Evolutionary conservation across 53 echinoderm and acorn worm genomes (phyloP).

Genomic region (Arbacia lixula): DNA sequence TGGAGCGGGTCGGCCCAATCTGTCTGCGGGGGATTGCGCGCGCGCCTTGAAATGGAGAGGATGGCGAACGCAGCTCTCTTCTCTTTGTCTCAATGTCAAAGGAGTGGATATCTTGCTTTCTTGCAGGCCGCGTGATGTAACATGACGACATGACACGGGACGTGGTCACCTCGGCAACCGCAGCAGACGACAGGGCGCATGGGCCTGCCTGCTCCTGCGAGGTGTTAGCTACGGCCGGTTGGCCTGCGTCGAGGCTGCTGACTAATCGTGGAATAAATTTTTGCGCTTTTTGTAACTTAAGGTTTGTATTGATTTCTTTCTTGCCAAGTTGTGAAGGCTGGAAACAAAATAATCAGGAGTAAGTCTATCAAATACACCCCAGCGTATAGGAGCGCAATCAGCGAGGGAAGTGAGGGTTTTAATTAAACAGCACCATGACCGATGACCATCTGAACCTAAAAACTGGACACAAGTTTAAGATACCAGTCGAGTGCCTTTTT

Average conservation of each 20-base stretch:
- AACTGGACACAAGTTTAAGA: neutral
- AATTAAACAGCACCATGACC: constrained; percentile 16
- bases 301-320: constrained; percentile 32
- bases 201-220: neutral
- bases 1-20: constrained; percentile 20
- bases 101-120: constrained; percentile 39
- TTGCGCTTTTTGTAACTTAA: constrained; percentile 39
- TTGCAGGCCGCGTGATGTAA: constrained; percentile 54
- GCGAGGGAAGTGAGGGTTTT: no score
- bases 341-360: constrained; percentile 13
- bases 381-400: no score
- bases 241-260: constrained; percentile 2
- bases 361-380: no score
- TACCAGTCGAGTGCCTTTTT: constrained; percentile 35
- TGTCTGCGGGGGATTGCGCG: constrained; percentile 29
- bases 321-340: constrained; percentile 8
- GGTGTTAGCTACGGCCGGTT: neutral
- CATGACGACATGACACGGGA: constrained; percentile 34
- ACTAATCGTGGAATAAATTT: constrained; percentile 13
- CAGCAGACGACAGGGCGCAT: constrained; percentile 13
- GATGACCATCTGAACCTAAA: constrained; percentile 40
- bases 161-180: constrained; percentile 43
- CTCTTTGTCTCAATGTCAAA: constrained; percentile 53
- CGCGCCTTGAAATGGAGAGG: constrained; percentile 51
- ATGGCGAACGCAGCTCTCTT: constrained; percentile 31